A percentile compares a stretch with the other conserved stretches of the same genome.
Conservation (phyloP, 2,888 invertebrate genomes). For the Gortyna flavago region DNA sequence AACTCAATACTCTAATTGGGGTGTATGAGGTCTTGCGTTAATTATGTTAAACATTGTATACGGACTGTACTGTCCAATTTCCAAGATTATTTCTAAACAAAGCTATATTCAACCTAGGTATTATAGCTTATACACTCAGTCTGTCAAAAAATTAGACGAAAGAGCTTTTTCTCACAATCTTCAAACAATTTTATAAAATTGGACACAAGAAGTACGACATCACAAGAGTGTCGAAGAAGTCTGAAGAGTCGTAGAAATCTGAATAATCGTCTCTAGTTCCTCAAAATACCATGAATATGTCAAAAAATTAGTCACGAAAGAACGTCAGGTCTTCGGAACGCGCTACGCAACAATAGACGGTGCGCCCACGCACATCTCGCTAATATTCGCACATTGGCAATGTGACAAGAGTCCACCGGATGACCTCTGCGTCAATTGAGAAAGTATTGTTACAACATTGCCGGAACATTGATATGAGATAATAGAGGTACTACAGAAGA, state of each 20-base stretch:
- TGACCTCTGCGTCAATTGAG: slow-evolving; percentile 73
- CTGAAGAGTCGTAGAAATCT: neutral
- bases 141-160: neutral
- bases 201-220: neutral
- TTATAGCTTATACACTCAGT: neutral
- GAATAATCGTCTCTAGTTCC: neutral
- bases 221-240: neutral
- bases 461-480: slow-evolving; percentile 25
- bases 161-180: neutral
- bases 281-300: slow-evolving; percentile 5
- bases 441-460: slow-evolving; percentile 46
- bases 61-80: neutral
- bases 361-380: slow-evolving; percentile 68
- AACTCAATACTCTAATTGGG: too few relatives aligned
- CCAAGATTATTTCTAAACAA: neutral
- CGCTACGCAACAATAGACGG: slow-evolving; percentile 61
- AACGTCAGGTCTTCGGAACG: slow-evolving; percentile 40
- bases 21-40: too few relatives aligned
- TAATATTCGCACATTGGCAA: slow-evolving; percentile 74
- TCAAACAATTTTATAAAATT: neutral
- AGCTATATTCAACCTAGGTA: neutral
- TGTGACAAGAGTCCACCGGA: slow-evolving; percentile 67
- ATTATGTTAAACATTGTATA: too few relatives aligned
- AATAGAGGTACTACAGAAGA: neutral
- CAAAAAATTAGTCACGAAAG: slow-evolving; percentile 40